Evolutionary conservation across 2,888 invertebrate species (phyloP), one percentile per base, ranked within the genome.

Genomic region (Quadroppia sp.): DNA sequence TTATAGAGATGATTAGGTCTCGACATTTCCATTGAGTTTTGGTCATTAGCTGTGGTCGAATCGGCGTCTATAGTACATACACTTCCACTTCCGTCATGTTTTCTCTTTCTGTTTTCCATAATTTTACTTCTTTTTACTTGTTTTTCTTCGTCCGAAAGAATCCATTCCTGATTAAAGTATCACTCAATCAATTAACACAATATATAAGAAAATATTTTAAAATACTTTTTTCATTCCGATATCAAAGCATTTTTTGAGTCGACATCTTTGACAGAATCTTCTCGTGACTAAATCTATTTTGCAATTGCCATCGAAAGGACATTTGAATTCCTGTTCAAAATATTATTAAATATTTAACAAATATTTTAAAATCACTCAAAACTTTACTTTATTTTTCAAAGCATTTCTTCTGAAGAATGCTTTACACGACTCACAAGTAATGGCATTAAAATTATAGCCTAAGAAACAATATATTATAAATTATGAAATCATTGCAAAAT

Each of bases 361-460:
- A 69, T 23, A 28, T 42, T 17, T 9, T 11, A 4, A n/a, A n/a
- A 61, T 78, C 1, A 7, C 2, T 64, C 17, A 32, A 61, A 40
- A 40, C 36, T 78, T 80, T 81, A 87, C 88, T 85, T 95, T 95
- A 77, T 89, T 89, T 78, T 92, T 89, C 32, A 94, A 84, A 1
- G 97, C 97, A 84, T 97, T 97, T 76, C 96, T 87, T 76, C 96
- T 86, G 82, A 97, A 97, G 82, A 97, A 97, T 0, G 97, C 97
- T 81, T 97, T 97, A 81, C 97, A 97, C 78, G 94, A 95, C 83
- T 97, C 96, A 81, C 94, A 97, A 2, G 95, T 93, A 75, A 96
- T 89, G 1, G 95, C 95, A 83, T 94, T 95, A 81, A 96, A 96
- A 84, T 96, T 96, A 83, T 91, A 94, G 42, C 74, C 74, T 74